Percentiles rank a stretch among this genome's conserved stretches.
Evolutionary conservation across 2,888 invertebrate species (phyloP).

Genomic region (Rhingia rostrata): DNA sequence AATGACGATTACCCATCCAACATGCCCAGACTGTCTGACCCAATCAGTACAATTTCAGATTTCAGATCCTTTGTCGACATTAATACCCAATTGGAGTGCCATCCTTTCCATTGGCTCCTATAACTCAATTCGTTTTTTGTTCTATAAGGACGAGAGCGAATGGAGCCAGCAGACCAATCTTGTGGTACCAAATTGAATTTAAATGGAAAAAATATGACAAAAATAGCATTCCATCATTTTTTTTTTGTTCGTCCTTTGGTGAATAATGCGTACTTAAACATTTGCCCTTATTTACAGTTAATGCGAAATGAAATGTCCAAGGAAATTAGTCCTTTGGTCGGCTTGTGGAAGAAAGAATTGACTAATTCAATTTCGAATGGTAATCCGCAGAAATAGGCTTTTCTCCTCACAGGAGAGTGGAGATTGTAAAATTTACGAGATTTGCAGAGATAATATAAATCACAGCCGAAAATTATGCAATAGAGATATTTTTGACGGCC

Average conservation of each 20-base stretch:
- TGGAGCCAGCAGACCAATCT: conserved; percentile 7
- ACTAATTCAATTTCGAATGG: conserved; percentile 58
- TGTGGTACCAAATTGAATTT: conserved; percentile 69
- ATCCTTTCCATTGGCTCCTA: conserved; percentile 4
- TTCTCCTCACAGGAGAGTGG: neutral
- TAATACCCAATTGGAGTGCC: conserved; percentile 65
- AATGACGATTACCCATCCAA: conserved; percentile 67
- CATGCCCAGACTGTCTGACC: conserved; percentile 53
- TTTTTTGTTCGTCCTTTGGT: conserved; percentile 24
- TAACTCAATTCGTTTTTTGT: conserved; percentile 71
- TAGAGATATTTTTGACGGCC: neutral
- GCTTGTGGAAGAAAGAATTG: conserved; percentile 29
- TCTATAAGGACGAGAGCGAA: neutral
- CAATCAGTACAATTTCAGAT: conserved; percentile 68
- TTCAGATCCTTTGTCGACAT: conserved; percentile 58
- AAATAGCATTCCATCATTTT: conserved; percentile 58
- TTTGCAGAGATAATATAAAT: neutral
- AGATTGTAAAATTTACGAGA: conserved; percentile 56
- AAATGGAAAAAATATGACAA: conserved; percentile 68
- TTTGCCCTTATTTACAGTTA: conserved; percentile 25
- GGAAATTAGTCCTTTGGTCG: conserved; percentile 54
- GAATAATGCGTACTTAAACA: conserved; percentile 43
- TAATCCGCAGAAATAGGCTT: conserved; percentile 15
- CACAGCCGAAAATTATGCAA: conserved; percentile 52
- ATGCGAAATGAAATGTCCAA: conserved; percentile 35